Base-by-base conservation (phyloP, 2,113 vertebrate genomes). In the Cyanoramphus novaezelandiae region DNA sequence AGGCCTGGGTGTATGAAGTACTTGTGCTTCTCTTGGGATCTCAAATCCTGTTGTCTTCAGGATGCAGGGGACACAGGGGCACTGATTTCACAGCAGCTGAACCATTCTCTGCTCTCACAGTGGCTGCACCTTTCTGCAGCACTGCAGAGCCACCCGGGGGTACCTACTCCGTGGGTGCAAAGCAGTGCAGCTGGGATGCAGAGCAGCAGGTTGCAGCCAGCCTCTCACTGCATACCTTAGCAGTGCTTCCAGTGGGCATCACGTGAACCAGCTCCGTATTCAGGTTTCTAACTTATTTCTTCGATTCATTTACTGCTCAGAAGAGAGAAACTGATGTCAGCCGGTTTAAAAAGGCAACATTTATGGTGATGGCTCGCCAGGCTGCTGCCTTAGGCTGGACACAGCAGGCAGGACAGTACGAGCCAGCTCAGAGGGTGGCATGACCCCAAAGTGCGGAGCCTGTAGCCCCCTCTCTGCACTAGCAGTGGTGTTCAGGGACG, bases 81-180 rank as follows among this genome's bases (percentile, higher is more conserved):
- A 20, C 11, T 17, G 81, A 16, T 65, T 28, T 15, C 67, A 19
- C 44, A 64, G 47, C 62, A 68, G 59, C 82, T 49, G 39, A 29
- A 4, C 5, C 12, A 8, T 18, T 1, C 17, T 7, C 37, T 43
- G 50, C 68, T 27, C 28, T 29, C 21, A 29, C 15, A 1, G 10
- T 17, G 12, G 12, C 57, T 49, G 79, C 64, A 10, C 39, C 39
- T 46, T 17, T 31, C 57, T 62, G 52, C 47, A 64, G 65, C 19
- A 15, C 1, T 37, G 49, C 57, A 39, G 86, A 33, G 27, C 47
- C 72, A 69, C 2, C 41, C 41, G 23, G 41, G 43, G 28, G 14
- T 9, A 28, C 8, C 4, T 2, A 0, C 1, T 75, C 10, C 6
- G 8, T 4, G 23, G 53, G 11, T 33, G 55, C 67, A 60, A 2